Evolutionary conservation across 2,113 vertebrate genomes (phyloP).

Genomic region (Melanocharis versteri): DNA sequence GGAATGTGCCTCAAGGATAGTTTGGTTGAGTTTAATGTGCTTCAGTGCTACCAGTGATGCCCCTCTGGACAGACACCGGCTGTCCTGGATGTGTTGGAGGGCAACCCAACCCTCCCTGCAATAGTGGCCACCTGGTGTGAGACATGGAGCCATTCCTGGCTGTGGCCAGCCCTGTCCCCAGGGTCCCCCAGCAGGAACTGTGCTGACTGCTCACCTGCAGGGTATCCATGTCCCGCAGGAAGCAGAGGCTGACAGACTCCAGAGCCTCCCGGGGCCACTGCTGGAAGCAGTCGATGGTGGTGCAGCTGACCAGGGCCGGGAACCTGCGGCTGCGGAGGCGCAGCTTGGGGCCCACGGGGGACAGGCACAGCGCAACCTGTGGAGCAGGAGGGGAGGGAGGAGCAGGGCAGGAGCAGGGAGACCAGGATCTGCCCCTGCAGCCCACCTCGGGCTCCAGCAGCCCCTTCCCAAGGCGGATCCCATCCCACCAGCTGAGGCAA

Average conservation of each 20-base stretch:
- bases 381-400: background rate
- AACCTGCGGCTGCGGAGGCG: conserved; percentile 87
- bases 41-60: accelerated
- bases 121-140: accelerated
- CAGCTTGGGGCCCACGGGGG: conserved; percentile 85
- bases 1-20: accelerated
- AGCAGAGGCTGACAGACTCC: conserved; percentile 89
- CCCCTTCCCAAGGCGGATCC: background rate
- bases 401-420: accelerated
- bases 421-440: background rate
- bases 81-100: accelerated
- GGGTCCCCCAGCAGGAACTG: background rate
- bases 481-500: background rate
- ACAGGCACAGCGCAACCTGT: conserved; percentile 91
- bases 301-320: conserved; percentile 86
- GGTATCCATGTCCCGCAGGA: conserved; percentile 79
- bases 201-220: conserved; percentile 79
- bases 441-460: accelerated
- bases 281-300: conserved; percentile 90
- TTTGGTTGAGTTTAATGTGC: background rate
- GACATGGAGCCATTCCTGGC: background rate
- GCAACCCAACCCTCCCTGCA: background rate
- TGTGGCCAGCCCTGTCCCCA: background rate
- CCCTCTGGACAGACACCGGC: accelerated
- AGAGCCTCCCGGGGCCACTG: conserved; percentile 90